These are phyloP conservation scores for Canis aureus DNA, from an alignment of 2,113 vertebrate genomes.

Conservation along the genomic window DNA sequence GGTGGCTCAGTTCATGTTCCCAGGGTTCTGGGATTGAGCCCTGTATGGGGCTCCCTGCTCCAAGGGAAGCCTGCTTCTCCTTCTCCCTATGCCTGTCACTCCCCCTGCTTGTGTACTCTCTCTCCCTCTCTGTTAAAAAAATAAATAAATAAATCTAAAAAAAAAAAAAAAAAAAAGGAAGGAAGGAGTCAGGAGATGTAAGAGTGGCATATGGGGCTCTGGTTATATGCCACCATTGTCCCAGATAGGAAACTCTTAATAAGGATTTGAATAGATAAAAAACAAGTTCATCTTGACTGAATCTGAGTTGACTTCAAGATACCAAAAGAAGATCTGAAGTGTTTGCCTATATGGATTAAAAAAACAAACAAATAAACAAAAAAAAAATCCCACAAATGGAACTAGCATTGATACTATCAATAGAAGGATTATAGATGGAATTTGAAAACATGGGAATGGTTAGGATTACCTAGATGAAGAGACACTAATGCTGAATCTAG, in stretches of 20 bases:
- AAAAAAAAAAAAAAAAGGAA: too few species aligned
- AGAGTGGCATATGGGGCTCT: neutral
- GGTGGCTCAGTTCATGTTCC: too few species aligned
- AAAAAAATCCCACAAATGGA: neutral
- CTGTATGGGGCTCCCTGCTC: too few species aligned
- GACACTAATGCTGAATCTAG: neutral
- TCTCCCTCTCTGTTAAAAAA: too few species aligned
- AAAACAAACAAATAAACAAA: neutral
- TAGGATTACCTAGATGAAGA: neutral
- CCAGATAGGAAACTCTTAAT: neutral
- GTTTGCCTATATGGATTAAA: neutral
- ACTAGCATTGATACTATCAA: neutral
- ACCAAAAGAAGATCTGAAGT: neutral
- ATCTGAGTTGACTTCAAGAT: neutral
- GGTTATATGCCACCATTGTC: neutral
- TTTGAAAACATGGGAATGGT: neutral
- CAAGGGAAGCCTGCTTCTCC: too few species aligned
- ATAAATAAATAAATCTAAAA: too few species aligned
- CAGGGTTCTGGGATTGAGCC: too few species aligned
- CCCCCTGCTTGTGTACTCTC: too few species aligned
- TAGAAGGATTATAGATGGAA: neutral
- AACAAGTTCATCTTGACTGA: neutral
- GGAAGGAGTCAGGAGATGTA: too few species aligned
- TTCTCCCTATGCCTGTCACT: too few species aligned
- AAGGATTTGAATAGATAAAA: neutral